Evolutionary conservation across 1,140 invertebrate species (phyloP).

Genomic region (Dermatophagoides farinae): DNA sequence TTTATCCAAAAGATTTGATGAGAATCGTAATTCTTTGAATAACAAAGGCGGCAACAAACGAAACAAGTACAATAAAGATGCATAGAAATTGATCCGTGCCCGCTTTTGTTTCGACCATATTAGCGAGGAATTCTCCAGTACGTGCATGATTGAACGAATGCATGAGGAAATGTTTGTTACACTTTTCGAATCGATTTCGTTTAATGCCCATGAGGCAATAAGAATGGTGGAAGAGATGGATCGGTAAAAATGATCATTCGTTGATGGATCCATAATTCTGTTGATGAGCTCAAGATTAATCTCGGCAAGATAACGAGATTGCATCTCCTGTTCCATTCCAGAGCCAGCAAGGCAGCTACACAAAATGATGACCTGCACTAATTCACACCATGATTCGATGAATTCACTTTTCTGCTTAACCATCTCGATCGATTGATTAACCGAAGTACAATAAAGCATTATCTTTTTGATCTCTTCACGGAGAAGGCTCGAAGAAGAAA

Average conservation of each 20-base stretch:
- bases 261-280: background rate
- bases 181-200: background rate
- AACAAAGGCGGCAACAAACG: constrained; percentile 4
- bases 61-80: constrained; percentile 8
- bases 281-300: constrained; percentile 12
- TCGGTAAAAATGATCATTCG: background rate
- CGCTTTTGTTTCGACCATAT: constrained; percentile 14
- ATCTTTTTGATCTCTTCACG: constrained; percentile 14
- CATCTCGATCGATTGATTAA: constrained; percentile 12
- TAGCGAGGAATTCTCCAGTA: constrained; percentile 11
- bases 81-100: constrained; percentile 16
- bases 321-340: constrained; percentile 4
- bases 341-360: background rate
- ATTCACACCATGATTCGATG: constrained; percentile 16
- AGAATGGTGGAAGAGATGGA: constrained; percentile 15
- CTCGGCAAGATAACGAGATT: constrained; percentile 9
- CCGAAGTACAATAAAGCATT: constrained; percentile 7
- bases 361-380: constrained; percentile 11
- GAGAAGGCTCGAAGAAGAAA: constrained; percentile 12
- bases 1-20: constrained; percentile 9
- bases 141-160: constrained; percentile 8
- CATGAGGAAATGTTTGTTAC: constrained; percentile 5
- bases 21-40: constrained; percentile 13
- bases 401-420: constrained; percentile 10
- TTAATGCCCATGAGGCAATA: constrained; percentile 2